Base-by-base conservation (phyloP, 2,113 vertebrate genomes). In the Entosphenus tridentatus region DNA sequence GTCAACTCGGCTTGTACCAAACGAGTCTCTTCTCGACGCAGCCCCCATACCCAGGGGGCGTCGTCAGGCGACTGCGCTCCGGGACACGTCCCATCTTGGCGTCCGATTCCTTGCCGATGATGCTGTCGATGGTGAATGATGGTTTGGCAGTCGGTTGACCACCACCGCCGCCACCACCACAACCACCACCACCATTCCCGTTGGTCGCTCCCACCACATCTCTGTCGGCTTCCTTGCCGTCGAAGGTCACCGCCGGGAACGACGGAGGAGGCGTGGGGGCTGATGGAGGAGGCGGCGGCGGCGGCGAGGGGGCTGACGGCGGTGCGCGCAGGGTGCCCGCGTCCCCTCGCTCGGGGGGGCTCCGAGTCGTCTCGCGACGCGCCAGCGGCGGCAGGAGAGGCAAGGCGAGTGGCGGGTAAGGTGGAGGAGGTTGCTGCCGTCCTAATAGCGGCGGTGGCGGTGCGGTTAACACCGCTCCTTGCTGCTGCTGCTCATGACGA, bases 121-220 rank as follows among this genome's bases (percentile, higher is more conserved):
- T 83, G 72, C 81, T 83, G 69, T 87, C 84, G 18, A 87, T 84
- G 74, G 79, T 85, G 69, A 87, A 87, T 11, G 85, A 81, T 3
- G 69, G 12, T 2, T 65, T n/a, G 12, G 74, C 79, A 79, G 68
- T 79, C 82, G 21, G 57, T 67, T 76, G 76, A 14, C 74, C 39
- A 39, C 39, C 39, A 3, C 39, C 4, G 6, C 39, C 6, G 6
- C 21, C 5, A 7, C 39, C 39, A 39, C 39, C 5, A 39, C 39
- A 21, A 21, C 21, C 39, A 39, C 39, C 39, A 39, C 39, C 5
- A 39, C 39, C 6, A 7, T 39, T 39, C 39, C 39, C 39, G 72
- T 69, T 2, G 76, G 73, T 1, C 73, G 76, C 5, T 57, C 71
- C 54, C 67, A 56, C 1, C 68, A 39, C 13, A 8, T 56, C n/a